Evolutionary conservation across 2,797 vertebrate species (phyloP), one percentile per base, ranked within the genome.

Genomic region (Chelon labrosus): DNA sequence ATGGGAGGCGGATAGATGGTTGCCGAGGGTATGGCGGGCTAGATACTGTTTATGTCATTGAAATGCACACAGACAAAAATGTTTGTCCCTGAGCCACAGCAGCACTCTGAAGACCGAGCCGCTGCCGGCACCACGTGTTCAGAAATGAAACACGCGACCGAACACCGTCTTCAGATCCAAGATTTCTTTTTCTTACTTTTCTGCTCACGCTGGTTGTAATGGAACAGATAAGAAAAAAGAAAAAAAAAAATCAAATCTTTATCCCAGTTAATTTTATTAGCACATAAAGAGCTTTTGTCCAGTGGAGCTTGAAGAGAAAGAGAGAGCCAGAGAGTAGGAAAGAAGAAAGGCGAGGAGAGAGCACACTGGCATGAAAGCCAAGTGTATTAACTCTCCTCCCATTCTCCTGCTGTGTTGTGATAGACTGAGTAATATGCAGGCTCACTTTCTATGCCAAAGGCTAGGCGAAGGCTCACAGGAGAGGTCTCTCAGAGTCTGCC

Each of bases 371-470:
- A 86, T 74, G 75, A 87, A 82, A 89, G 82, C 84, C 80, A 79
- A 85, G 88, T 85, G 88, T 89, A 83, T 89, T 89, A 85, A 86
- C 86, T 90, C 80, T 87, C 86, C 75, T 80, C 79, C 85, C 66
- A 83, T 89, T 88, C 80, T 90, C 88, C 90, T 73, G 83, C 89
- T 90, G 88, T 66, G 82, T 82, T 88, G 85, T 87, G 89, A 88
- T 91, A 83, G 87, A 84, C 88, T 88, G 84, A 80, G 77, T 93
- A 89, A 90, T 89, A 90, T 90, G 89, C 91, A 91, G 89, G 85
- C 87, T 91, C 88, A 90, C 88, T 92, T 90, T 90, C 85, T 74
- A 35, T 80, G 92, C 91, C 92, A 90, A 83, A 80, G 90, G 91
- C 84, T 73, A 90, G 88, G 82, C 9, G 50, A 51, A 73, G 82